phyloP scores from a whole-genome alignment of 2,113 vertebrate genomes.

The Emydura subglobosa region DNA sequence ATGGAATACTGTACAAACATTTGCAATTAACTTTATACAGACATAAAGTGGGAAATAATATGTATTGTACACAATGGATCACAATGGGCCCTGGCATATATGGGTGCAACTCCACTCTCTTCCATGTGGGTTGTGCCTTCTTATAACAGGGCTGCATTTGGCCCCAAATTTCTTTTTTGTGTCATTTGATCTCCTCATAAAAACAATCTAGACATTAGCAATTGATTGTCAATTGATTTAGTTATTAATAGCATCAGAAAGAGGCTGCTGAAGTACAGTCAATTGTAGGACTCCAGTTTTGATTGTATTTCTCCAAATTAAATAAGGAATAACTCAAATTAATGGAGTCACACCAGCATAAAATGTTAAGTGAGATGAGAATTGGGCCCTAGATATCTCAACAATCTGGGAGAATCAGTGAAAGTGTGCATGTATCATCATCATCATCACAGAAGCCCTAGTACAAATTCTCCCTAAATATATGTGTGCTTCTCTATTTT shows the following conservation, averaged over 20 bases:
- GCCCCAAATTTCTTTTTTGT: not conserved
- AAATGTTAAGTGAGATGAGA: not conserved
- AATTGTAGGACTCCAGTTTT: not conserved
- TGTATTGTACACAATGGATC: not conserved
- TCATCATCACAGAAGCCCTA: not conserved
- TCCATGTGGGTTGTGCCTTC: not conserved
- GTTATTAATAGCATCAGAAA: not conserved
- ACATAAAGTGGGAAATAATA: not conserved
- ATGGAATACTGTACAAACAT: not conserved
- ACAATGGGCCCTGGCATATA: not conserved
- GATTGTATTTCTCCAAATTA: not conserved
- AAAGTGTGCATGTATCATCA: not conserved
- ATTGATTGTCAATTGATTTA: not conserved
- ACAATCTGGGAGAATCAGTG: not conserved
- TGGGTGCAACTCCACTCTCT: not conserved
- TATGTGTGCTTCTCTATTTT: too few species aligned
- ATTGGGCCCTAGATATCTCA: not conserved
- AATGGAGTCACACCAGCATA: not conserved
- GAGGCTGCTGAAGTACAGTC: not conserved
- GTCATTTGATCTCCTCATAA: not conserved
- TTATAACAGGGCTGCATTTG: not conserved
- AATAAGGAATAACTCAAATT: not conserved
- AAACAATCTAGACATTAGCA: not conserved
- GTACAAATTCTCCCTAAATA: not conserved
- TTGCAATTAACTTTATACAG: not conserved